phyloP scores from a whole-genome alignment of 2,797 vertebrate species.

The Mico argentatus region DNA sequence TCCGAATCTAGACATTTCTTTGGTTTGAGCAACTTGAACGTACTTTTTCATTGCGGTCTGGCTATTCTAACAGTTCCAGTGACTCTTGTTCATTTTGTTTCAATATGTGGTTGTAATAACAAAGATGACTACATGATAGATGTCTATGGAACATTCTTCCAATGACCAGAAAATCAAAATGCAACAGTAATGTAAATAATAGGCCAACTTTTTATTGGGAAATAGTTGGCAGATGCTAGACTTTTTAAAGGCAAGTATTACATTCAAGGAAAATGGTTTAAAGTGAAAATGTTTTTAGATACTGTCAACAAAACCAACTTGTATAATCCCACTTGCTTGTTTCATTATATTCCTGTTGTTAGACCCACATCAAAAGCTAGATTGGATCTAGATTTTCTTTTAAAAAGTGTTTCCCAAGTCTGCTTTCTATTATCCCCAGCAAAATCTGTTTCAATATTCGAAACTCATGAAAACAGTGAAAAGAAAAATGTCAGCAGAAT shows the following conservation, averaged over 20 bases:
- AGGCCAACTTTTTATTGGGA: slow-evolving; percentile 35
- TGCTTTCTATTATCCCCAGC: slow-evolving; percentile 66
- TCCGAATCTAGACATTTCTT: neutral
- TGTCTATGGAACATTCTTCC: neutral
- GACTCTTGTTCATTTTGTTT: slow-evolving; percentile 40
- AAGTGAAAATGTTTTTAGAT: slow-evolving; percentile 60
- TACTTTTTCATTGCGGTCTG: neutral
- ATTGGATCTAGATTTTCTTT: slow-evolving; percentile 43
- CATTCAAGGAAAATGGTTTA: slow-evolving; percentile 46
- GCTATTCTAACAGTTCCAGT: neutral
- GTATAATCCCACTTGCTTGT: slow-evolving; percentile 51
- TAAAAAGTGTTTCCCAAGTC: slow-evolving; percentile 57
- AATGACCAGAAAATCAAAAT: slow-evolving; percentile 59
- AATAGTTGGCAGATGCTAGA: slow-evolving; percentile 31
- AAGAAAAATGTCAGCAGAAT: slow-evolving; percentile 71
- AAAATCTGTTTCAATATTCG: slow-evolving; percentile 72
- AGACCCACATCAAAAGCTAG: slow-evolving; percentile 46
- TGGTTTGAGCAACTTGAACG: neutral
- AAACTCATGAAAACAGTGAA: slow-evolving; percentile 70
- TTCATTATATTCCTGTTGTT: slow-evolving; percentile 59
- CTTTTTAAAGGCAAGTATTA: slow-evolving; percentile 39
- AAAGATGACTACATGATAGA: slow-evolving; percentile 15
- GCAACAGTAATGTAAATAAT: slow-evolving; percentile 36
- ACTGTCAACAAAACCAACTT: slow-evolving; percentile 52
- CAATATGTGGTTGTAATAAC: slow-evolving; percentile 39